These are phyloP conservation scores for Enchytraeus crypticus DNA, from an alignment of 2,888 invertebrate genomes.

Conservation along the genomic window DNA sequence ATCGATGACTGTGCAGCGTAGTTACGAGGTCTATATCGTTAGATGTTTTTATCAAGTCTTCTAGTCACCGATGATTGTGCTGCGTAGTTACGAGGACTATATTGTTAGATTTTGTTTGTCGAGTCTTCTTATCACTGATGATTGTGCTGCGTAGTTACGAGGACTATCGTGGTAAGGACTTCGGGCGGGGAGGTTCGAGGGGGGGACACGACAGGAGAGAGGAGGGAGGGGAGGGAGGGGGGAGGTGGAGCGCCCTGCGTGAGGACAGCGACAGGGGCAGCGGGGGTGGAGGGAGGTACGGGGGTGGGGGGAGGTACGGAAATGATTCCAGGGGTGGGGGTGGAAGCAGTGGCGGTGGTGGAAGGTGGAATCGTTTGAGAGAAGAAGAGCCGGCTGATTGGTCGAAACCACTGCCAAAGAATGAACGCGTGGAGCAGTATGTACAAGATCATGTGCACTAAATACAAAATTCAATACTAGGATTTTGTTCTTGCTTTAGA, in stretches of 20 bases:
- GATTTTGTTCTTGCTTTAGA: too few relatives aligned
- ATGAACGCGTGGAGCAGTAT: slow-evolving; percentile 78
- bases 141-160: neutral
- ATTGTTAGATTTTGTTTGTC: too few relatives aligned
- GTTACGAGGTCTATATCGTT: too few relatives aligned
- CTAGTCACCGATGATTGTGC: too few relatives aligned
- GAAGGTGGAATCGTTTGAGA: slow-evolving; percentile 32
- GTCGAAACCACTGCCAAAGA: slow-evolving; percentile 73
- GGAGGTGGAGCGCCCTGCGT: slow-evolving; percentile 6
- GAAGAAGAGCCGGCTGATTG: slow-evolving; percentile 57
- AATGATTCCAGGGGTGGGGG: slow-evolving; percentile 8
- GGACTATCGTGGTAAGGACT: slow-evolving; percentile 1
- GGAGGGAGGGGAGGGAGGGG: neutral
- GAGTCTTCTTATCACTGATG: too few relatives aligned
- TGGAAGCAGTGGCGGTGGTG: slow-evolving; percentile 1
- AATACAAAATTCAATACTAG: too few relatives aligned
- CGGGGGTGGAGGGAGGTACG: neutral
- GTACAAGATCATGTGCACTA: too few relatives aligned
- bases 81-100: too few relatives aligned
- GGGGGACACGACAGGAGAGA: neutral
- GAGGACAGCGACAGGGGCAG: neutral
- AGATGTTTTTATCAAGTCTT: too few relatives aligned
- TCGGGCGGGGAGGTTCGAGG: neutral
- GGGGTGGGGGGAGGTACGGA: slow-evolving; percentile 4
- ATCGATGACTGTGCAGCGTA: too few relatives aligned